These are phyloP conservation scores for Stichopus horrens DNA, from an alignment of 53 echinoderm and acorn worm genomes.

Conservation along the genomic window DNA sequence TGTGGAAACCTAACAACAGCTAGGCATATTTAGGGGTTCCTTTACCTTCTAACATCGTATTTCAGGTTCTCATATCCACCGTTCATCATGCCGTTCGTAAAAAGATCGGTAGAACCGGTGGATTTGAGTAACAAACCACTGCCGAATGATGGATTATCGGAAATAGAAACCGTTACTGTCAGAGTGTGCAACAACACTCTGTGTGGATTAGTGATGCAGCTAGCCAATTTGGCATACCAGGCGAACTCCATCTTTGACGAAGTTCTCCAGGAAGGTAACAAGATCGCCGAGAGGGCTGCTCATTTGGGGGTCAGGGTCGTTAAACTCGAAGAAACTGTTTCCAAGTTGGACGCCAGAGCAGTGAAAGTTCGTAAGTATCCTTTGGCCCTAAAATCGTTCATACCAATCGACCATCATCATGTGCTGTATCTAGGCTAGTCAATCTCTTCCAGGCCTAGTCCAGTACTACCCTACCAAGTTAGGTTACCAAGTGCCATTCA, in stretches of 20 bases:
- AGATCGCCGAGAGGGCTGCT: slow-evolving; percentile 71
- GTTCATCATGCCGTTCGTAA: slow-evolving; percentile 93
- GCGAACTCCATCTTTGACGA: slow-evolving; percentile 90
- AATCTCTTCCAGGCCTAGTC: too few relatives aligned
- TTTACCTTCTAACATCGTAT: background rate
- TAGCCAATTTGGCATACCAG: slow-evolving; percentile 81
- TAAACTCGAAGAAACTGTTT: slow-evolving; percentile 67
- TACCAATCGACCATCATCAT: too few relatives aligned
- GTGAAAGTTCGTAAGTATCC: slow-evolving; percentile 95
- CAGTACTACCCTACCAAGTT: too few relatives aligned
- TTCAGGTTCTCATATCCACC: slow-evolving; percentile 21
- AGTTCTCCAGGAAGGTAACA: slow-evolving; percentile 68
- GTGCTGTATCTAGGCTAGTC: too few relatives aligned
- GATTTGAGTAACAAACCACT: slow-evolving; percentile 80
- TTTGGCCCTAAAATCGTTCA: too few relatives aligned
- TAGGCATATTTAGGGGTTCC: background rate
- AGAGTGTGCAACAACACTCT: slow-evolving; percentile 76
- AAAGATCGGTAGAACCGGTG: slow-evolving; percentile 80
- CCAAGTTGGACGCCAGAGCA: slow-evolving; percentile 85
- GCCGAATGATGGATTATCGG: slow-evolving; percentile 73
- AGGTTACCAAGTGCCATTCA: too few relatives aligned
- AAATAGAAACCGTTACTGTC: slow-evolving; percentile 78
- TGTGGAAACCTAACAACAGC: background rate
- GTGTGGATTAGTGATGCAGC: slow-evolving; percentile 84
- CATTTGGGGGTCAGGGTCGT: slow-evolving; percentile 55